A percentile compares a stretch with the other conserved stretches of the same genome.
These are phyloP conservation scores for Nephrotoma guestfalica DNA, from an alignment of 2,888 invertebrate genomes.

Conservation along the genomic window DNA sequence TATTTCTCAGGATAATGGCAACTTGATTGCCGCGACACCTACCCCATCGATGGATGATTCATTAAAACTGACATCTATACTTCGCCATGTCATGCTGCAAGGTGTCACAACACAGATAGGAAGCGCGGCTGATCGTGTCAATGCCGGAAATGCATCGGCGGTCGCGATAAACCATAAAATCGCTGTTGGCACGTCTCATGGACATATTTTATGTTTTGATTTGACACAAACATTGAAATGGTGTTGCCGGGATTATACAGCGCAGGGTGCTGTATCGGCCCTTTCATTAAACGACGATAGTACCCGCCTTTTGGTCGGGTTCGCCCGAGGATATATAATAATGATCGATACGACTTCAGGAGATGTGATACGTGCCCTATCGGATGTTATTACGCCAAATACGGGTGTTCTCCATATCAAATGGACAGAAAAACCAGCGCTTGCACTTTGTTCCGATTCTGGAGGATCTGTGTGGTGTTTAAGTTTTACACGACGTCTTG, in stretches of 20 bases:
- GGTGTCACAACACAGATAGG: slow-evolving; percentile 78
- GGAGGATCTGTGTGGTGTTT: slow-evolving; percentile 94
- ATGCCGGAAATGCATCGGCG: slow-evolving; percentile 78
- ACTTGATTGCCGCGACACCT: slow-evolving; percentile 29
- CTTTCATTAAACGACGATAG: slow-evolving; percentile 79
- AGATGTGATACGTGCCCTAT: slow-evolving; percentile 55
- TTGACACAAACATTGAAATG: slow-evolving; percentile 75
- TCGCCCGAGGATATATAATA: slow-evolving; percentile 66
- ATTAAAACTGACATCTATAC: slow-evolving; percentile 42
- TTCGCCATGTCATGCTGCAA: slow-evolving; percentile 67
- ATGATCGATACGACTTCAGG: slow-evolving; percentile 81
- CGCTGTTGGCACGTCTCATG: slow-evolving; percentile 90
- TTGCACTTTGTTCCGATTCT: slow-evolving; percentile 75
- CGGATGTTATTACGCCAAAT: slow-evolving; percentile 71
- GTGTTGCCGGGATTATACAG: slow-evolving; percentile 52
- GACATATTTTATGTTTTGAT: slow-evolving; percentile 77
- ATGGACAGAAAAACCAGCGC: slow-evolving; percentile 50
- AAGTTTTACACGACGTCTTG: slow-evolving; percentile 74
- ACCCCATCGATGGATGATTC: slow-evolving; percentile 29
- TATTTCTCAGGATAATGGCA: slow-evolving; percentile 25
- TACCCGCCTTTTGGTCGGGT: slow-evolving; percentile 65
- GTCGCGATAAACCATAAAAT: slow-evolving; percentile 65
- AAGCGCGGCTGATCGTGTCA: slow-evolving; percentile 76
- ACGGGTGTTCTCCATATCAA: slow-evolving; percentile 62
- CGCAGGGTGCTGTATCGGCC: slow-evolving; percentile 67